Percentiles rank a stretch among this genome's conserved stretches.
phyloP scores from a whole-genome alignment of 2,888 invertebrate species.

The Lomographa bimaculata region DNA sequence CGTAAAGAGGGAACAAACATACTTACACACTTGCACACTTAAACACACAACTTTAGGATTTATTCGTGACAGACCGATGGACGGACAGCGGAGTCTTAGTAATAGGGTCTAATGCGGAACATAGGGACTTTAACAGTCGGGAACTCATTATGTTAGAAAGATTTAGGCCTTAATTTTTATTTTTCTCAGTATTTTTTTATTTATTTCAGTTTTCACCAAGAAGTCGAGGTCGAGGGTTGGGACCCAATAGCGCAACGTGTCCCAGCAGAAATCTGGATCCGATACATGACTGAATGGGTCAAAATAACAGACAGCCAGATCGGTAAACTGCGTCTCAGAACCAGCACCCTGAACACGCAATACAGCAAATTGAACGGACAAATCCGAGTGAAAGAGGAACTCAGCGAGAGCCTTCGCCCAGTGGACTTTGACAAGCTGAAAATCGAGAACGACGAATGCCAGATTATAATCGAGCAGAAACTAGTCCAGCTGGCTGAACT shows the following conservation, averaged over 20 bases:
- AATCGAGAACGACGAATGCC: constrained; percentile 83
- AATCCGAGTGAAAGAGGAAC: constrained; percentile 79
- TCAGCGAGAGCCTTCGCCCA: constrained; percentile 82
- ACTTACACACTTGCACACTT: too few species aligned
- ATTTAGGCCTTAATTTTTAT: too few species aligned
- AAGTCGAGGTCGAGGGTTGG: constrained; percentile 77
- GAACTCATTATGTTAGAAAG: too few species aligned
- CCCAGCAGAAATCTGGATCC: constrained; percentile 83
- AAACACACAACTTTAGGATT: too few species aligned
- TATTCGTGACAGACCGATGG: too few species aligned
- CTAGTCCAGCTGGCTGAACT: constrained; percentile 75
- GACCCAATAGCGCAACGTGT: constrained; percentile 85
- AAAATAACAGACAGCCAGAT: constrained; percentile 79
- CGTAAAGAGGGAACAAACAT: too few species aligned
- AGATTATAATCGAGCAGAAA: constrained; percentile 80
- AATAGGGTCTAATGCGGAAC: too few species aligned
- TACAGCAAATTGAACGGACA: constrained; percentile 80
- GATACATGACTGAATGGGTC: constrained; percentile 85
- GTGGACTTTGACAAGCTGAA: constrained; percentile 86
- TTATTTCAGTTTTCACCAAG: constrained; percentile 77
- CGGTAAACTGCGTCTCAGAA: constrained; percentile 83
- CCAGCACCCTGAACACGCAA: constrained; percentile 79
- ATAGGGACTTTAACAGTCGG: too few species aligned
- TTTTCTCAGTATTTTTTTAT: too few species aligned
- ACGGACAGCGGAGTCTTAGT: too few species aligned